phyloP scores from a whole-genome alignment of 2,888 invertebrate genomes.

The Polyommatus iphigenia region DNA sequence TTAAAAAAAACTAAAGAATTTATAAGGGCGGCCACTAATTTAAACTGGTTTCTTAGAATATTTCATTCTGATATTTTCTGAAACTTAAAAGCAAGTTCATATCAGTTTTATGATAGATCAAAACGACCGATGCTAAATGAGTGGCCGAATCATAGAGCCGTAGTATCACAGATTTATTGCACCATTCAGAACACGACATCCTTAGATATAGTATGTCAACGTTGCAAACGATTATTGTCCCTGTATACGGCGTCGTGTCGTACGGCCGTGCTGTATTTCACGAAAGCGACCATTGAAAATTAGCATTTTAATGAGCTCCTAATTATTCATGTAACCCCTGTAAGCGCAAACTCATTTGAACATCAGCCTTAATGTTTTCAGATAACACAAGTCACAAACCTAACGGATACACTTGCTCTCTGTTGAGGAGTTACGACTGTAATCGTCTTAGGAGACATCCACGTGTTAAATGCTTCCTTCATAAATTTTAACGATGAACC shows the following conservation, averaged over 20 bases:
- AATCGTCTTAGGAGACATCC: background rate
- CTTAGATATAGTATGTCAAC: background rate
- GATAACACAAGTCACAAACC: background rate
- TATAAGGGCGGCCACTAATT: no score
- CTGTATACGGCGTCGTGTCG: slow-evolving; percentile 62
- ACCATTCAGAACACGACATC: background rate
- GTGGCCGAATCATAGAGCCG: no score
- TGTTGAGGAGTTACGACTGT: background rate
- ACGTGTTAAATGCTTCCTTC: background rate
- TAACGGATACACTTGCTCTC: background rate
- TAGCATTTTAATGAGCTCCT: slow-evolving; percentile 57
- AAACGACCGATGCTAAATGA: no score
- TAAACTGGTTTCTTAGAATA: no score
- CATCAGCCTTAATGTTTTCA: background rate
- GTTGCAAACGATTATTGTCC: slow-evolving; percentile 60
- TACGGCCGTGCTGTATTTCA: slow-evolving; percentile 49
- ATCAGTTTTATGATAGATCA: no score
- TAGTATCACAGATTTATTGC: background rate
- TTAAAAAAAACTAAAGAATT: no score
- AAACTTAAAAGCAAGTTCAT: no score
- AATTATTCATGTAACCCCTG: slow-evolving; percentile 46
- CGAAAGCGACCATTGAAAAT: slow-evolving; percentile 49
- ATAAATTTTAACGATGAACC: background rate
- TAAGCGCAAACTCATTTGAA: background rate
- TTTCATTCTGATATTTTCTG: no score